Evolutionary conservation across 2,797 vertebrate species (phyloP).

Genomic region (Bufotes viridis): DNA sequence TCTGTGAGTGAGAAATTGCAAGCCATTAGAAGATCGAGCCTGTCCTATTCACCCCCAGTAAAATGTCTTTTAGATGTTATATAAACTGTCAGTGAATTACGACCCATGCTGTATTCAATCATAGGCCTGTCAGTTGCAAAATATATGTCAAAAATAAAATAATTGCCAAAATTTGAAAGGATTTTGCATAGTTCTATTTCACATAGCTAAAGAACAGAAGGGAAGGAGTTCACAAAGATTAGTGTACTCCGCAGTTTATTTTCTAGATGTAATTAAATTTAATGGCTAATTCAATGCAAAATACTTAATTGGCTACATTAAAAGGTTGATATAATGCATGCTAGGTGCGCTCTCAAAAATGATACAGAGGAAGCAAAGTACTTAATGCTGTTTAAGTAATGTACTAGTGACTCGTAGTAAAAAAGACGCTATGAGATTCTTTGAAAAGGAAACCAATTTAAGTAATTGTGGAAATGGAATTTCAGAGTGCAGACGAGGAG

Average conservation of each 20-base stretch:
- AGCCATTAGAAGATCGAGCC: constrained; percentile 47
- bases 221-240: constrained; percentile 1
- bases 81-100: constrained; percentile 51
- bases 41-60: constrained; percentile 36
- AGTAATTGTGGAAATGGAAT: constrained; percentile 28
- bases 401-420: neutral
- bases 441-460: constrained; percentile 23
- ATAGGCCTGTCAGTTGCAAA: constrained; percentile 17
- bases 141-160: constrained; percentile 22
- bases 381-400: constrained; percentile 39
- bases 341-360: constrained; percentile 29
- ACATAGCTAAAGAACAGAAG: constrained; percentile 30
- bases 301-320: constrained; percentile 39
- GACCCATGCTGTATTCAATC: constrained; percentile 31
- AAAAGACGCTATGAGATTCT: constrained; percentile 14
- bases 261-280: constrained; percentile 43
- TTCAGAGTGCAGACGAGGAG: neutral
- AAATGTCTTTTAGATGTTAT: constrained; percentile 51
- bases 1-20: constrained; percentile 45
- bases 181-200: constrained; percentile 24
- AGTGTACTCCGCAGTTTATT: constrained; percentile 29
- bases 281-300: constrained; percentile 51
- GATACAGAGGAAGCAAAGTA: constrained; percentile 12
- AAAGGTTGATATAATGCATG: constrained; percentile 41
- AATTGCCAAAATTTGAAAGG: constrained; percentile 18